Percentiles rank a stretch among this genome's conserved stretches.
phyloP scores from a whole-genome alignment of 35 echinoderm and acorn worm species.

The Diadema setosum region DNA sequence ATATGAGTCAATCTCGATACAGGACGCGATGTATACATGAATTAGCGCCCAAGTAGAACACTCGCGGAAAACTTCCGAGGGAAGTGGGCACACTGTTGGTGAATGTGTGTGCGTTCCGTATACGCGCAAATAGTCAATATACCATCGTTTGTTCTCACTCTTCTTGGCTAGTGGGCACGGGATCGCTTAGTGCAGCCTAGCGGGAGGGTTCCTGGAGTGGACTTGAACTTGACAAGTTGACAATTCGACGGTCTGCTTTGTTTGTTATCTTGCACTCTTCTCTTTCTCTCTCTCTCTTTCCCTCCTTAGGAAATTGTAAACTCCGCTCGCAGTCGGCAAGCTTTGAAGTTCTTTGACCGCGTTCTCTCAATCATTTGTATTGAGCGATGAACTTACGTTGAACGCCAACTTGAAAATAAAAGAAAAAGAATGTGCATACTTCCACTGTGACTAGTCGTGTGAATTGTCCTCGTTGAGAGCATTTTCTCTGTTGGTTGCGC shows the following conservation, averaged over 20 bases:
- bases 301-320: not conserved
- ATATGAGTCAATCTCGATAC: not conserved
- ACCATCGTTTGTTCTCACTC: not conserved
- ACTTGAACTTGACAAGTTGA: not conserved
- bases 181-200: not conserved
- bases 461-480: not conserved
- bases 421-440: too few species aligned
- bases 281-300: not conserved
- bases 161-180: constrained; percentile 3
- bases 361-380: not conserved
- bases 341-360: not conserved
- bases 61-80: not conserved
- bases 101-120: not conserved
- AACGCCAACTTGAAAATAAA: too few species aligned
- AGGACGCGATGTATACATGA: not conserved
- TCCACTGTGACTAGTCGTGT: too few species aligned
- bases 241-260: too few species aligned
- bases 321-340: not conserved
- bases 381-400: not conserved
- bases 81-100: not conserved
- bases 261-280: not conserved
- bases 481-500: too few species aligned
- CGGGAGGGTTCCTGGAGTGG: not conserved
- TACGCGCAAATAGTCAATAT: not conserved
- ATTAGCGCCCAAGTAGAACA: not conserved